Base-by-base conservation (phyloP, 1,140 invertebrate genomes). In the Drosophila rhopaloa region DNA sequence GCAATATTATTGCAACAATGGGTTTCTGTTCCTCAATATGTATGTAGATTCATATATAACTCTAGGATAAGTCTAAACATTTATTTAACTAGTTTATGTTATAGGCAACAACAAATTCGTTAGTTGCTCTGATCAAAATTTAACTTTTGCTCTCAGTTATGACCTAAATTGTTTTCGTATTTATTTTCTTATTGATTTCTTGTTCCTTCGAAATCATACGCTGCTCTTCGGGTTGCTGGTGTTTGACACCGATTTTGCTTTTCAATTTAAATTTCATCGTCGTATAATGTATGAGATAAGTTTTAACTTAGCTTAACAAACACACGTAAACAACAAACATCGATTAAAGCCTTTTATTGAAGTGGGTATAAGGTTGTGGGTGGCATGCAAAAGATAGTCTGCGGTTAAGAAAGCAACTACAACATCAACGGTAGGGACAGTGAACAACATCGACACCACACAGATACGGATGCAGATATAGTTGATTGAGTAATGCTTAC, bases 181-280 rank as follows among this genome's bases (percentile, higher is more conserved):
- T 66, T 37, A 24, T 29, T 51, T 53, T 48, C 32, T 67, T 60
- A 53, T 35, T 38, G 11, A 43, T 70, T 79, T 32, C 37, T 43
- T 38, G 46, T 53, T 27, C 43, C 19, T 38, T 35, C 46, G 46
- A 44, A 61, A 46, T 47, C 55, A 61, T 44, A 51, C 65, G 32
- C 24, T 54, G 47, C 27, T 41, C 24, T 65, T 61, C 8, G 53
- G 46, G 13, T 58, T 60, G 10, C 46, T 90, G 85, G 84, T 89
- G 84, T 89, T 89, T 65, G 76, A 89, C 84, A 89, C 84, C 84
- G 74, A 41, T 65, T 89, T 89, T 89, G 85, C 85, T 89, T 89
- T 74, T 84, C 60, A 74, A 58, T 88, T 77, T 78, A 62, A 74
- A 58, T 86, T 66, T 68, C 63, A 70, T 79, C 63, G 79, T 88